A percentile compares a stretch with the other conserved stretches of the same genome.
Evolutionary conservation across 2,113 vertebrate species (phyloP).

Genomic region (Coturnix japonica): DNA sequence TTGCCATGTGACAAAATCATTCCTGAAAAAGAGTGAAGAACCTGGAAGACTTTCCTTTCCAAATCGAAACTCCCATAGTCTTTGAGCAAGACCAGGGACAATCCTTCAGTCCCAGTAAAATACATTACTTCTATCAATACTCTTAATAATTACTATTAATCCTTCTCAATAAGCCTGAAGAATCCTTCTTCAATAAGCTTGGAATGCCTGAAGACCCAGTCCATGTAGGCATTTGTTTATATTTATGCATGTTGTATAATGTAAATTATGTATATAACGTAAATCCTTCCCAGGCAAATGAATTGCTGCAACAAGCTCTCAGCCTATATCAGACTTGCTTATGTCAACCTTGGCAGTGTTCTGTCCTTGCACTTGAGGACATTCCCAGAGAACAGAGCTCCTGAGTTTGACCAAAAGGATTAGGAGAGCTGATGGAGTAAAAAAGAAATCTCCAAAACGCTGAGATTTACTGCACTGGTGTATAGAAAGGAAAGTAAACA

Average conservation of each 20-base stretch:
- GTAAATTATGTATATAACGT: neutral
- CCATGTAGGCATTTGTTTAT: neutral
- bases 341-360: fast-evolving
- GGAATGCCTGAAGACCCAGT: neutral
- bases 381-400: neutral
- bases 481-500: constrained; percentile 54
- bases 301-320: neutral
- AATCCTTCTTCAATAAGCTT: neutral
- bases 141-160: too few species aligned
- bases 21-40: neutral
- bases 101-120: neutral
- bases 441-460: neutral
- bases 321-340: neutral
- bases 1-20: fast-evolving
- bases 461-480: constrained; percentile 19
- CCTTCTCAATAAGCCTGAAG: too few species aligned
- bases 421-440: neutral
- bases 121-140: neutral
- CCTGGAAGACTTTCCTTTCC: neutral
- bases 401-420: constrained; percentile 1
- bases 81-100: neutral
- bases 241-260: neutral
- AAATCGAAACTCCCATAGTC: neutral
- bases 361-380: neutral
- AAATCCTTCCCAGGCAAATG: neutral